Conservation (phyloP, 2,113 vertebrate genomes). For the Pristiophorus japonicus region DNA sequence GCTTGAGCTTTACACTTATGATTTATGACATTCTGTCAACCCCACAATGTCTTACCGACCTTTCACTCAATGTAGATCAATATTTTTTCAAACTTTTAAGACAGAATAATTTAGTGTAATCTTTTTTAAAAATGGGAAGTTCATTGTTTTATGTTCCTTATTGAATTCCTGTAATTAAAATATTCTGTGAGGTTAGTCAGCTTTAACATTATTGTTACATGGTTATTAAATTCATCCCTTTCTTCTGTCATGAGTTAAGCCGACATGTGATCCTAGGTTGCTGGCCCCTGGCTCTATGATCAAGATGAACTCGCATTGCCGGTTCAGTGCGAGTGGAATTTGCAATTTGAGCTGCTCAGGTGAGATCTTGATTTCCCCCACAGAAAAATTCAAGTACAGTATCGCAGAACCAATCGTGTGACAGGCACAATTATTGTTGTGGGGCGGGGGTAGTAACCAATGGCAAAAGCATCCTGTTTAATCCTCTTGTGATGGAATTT, state of each 20-base stretch:
- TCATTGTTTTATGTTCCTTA: background rate
- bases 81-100: background rate
- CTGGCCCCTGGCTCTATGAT: background rate
- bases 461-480: background rate
- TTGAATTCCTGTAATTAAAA: constrained; percentile 20
- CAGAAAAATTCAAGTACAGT: constrained; percentile 11
- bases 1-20: background rate
- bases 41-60: background rate
- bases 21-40: background rate
- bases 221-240: constrained; percentile 3
- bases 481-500: background rate
- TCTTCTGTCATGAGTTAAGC: constrained; percentile 29
- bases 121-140: background rate
- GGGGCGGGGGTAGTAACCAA: background rate
- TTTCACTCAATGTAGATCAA: background rate
- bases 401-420: background rate
- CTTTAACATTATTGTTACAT: constrained; percentile 19
- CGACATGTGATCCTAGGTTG: background rate
- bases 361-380: background rate
- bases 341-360: constrained; percentile 14
- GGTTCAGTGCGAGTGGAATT: constrained; percentile 25
- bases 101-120: background rate
- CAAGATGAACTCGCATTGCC: background rate
- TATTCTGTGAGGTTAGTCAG: background rate
- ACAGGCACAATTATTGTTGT: background rate